Conservation (phyloP, 2,888 invertebrate species). For the Coelogynopora nodosa region DNA sequence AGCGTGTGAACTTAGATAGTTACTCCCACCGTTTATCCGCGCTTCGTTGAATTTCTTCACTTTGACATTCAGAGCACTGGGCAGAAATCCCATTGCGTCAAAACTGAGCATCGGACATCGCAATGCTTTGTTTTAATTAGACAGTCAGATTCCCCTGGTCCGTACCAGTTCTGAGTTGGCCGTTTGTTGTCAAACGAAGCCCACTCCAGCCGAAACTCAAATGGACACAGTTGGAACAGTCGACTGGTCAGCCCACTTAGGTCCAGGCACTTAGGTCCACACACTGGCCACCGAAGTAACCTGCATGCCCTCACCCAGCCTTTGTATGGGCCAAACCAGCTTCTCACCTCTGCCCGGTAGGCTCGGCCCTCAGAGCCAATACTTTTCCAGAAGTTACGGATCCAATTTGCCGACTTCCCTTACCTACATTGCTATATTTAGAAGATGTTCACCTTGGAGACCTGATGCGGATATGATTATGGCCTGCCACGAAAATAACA, state of each 20-base stretch:
- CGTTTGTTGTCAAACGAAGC: background rate
- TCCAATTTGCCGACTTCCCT: constrained; percentile 71
- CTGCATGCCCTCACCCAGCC: background rate
- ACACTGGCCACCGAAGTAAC: background rate
- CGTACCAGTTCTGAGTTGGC: background rate
- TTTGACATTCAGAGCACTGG: constrained; percentile 70
- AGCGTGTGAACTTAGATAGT: no score
- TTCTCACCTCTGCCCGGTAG: constrained; percentile 57
- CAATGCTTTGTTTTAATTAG: background rate
- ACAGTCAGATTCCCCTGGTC: background rate
- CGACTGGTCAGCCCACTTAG: background rate
- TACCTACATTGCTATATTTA: constrained; percentile 54
- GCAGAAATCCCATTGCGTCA: constrained; percentile 69
- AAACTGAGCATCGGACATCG: constrained; percentile 65
- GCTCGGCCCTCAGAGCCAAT: constrained; percentile 71
- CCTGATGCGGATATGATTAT: constrained; percentile 70
- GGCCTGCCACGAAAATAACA: constrained; percentile 64
- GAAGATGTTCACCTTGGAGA: background rate
- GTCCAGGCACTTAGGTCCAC: no score
- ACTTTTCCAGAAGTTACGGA: constrained; percentile 69
- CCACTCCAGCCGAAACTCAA: background rate
- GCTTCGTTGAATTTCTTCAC: constrained; percentile 70
- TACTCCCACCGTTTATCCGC: no score
- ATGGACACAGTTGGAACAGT: background rate
- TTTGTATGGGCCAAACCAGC: constrained; percentile 5